phyloP scores from a whole-genome alignment of 1,140 invertebrate genomes.

The Drosophila littoralis region DNA sequence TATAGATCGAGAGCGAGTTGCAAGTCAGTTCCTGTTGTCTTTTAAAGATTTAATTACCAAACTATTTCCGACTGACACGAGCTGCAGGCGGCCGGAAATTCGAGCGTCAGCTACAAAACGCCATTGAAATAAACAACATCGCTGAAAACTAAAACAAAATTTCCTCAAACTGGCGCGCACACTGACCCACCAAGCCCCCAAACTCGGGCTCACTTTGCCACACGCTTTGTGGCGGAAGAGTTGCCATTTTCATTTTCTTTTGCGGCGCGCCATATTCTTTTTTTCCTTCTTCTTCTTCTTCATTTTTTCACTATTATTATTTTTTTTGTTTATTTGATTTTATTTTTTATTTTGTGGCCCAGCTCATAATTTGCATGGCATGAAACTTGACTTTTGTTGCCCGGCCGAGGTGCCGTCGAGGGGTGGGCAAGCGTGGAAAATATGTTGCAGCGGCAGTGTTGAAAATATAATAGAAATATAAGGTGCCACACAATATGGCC shows the following conservation, averaged over 20 bases:
- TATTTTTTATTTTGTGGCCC: slow-evolving; percentile 41
- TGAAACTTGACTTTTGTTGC: slow-evolving; percentile 73
- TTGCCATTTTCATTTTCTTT: slow-evolving; percentile 76
- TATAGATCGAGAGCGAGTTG: background rate
- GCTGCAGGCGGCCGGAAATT: slow-evolving; percentile 58
- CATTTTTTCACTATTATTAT: slow-evolving; percentile 30
- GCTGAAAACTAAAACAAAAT: slow-evolving; percentile 38
- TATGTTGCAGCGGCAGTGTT: slow-evolving; percentile 66
- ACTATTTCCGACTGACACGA: slow-evolving; percentile 61
- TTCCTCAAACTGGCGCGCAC: slow-evolving; percentile 55
- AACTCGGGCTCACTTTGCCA: too few relatives aligned
- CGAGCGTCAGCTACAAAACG: slow-evolving; percentile 66
- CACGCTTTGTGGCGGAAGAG: slow-evolving; percentile 51
- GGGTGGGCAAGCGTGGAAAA: slow-evolving; percentile 40
- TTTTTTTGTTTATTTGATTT: slow-evolving; percentile 37
- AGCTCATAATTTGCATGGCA: slow-evolving; percentile 77
- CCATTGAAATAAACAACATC: slow-evolving; percentile 38
- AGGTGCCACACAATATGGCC: slow-evolving; percentile 77
- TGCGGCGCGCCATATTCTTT: slow-evolving; percentile 47
- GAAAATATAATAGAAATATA: slow-evolving; percentile 80
- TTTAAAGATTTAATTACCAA: slow-evolving; percentile 70
- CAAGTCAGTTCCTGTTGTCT: slow-evolving; percentile 48
- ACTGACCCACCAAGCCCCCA: background rate
- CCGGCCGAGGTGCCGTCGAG: background rate
- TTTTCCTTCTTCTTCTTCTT: slow-evolving; percentile 1